Percentiles rank a stretch among this genome's conserved stretches.
These are phyloP conservation scores for Spodoptera litura DNA, from an alignment of 1,140 invertebrate genomes.

Conservation along the genomic window DNA sequence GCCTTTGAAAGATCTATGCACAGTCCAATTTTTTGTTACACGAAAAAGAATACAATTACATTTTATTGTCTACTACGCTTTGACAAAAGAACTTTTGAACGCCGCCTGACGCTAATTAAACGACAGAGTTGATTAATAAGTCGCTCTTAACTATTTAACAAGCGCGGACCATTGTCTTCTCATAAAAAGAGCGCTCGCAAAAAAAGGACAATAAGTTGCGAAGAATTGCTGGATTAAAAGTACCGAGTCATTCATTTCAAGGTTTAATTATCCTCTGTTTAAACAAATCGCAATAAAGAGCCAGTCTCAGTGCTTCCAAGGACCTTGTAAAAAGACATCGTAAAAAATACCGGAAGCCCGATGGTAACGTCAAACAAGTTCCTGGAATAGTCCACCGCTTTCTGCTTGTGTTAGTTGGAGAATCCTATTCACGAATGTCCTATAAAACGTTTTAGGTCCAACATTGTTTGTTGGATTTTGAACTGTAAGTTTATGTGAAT, in stretches of 20 bases:
- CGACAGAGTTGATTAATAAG: slow-evolving; percentile 77
- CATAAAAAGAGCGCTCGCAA: slow-evolving; percentile 68
- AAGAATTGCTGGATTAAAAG: slow-evolving; percentile 76
- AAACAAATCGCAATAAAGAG: slow-evolving; percentile 83
- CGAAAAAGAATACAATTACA: slow-evolving; percentile 29
- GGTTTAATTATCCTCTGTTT: slow-evolving; percentile 84
- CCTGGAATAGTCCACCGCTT: slow-evolving; percentile 66
- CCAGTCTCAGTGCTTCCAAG: slow-evolving; percentile 63
- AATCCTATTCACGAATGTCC: slow-evolving; percentile 56
- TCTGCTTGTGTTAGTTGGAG: slow-evolving; percentile 62
- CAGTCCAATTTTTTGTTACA: slow-evolving; percentile 7
- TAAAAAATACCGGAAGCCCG: slow-evolving; percentile 68
- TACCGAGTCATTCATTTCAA: slow-evolving; percentile 76
- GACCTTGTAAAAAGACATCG: slow-evolving; percentile 66
- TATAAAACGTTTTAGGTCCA: slow-evolving; percentile 42
- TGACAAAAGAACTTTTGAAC: slow-evolving; percentile 56
- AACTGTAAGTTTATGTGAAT: slow-evolving; percentile 21
- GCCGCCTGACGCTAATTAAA: slow-evolving; percentile 70
- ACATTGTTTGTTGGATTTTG: slow-evolving; percentile 9
- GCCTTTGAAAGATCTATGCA: slow-evolving; percentile 23
- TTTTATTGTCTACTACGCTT: slow-evolving; percentile 51
- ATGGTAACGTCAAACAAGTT: slow-evolving; percentile 75
- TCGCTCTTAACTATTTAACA: slow-evolving; percentile 76
- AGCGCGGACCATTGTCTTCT: slow-evolving; percentile 72
- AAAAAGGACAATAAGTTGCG: slow-evolving; percentile 69